These are phyloP conservation scores for Poecilia latipinna DNA, from an alignment of 2,113 vertebrate species.

Conservation along the genomic window DNA sequence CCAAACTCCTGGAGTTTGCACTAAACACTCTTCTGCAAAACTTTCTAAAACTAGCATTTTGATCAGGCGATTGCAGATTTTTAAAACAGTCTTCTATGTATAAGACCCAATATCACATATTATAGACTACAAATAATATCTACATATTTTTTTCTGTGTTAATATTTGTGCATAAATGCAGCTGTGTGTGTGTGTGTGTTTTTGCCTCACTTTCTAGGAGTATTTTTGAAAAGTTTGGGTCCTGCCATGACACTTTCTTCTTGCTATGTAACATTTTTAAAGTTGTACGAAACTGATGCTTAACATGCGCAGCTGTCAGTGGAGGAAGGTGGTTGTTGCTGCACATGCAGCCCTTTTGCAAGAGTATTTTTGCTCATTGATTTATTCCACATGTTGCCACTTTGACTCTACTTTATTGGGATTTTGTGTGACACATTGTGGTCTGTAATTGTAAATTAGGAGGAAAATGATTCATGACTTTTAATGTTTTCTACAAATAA, in stretches of 20 bases:
- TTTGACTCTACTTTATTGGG: not conserved
- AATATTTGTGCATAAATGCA: constrained; percentile 4
- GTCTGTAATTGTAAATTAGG: not conserved
- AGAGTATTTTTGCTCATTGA: not conserved
- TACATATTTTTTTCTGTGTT: constrained; percentile 10
- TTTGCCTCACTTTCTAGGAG: constrained; percentile 26
- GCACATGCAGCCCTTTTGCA: not conserved
- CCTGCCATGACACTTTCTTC: not conserved
- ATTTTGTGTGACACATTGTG: not conserved
- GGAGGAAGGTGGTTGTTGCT: not conserved
- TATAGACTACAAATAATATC: not conserved
- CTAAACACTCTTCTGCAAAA: not conserved
- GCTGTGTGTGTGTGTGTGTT: constrained; percentile 20
- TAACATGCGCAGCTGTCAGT: not conserved
- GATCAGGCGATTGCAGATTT: not conserved
- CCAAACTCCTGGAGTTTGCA: not conserved
- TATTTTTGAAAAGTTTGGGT: constrained; percentile 20
- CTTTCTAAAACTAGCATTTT: not conserved
- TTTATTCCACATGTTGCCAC: not conserved
- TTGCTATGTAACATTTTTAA: constrained; percentile 43
- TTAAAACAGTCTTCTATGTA: not conserved
- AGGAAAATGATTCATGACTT: not conserved
- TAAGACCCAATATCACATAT: not conserved
- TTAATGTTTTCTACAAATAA: not conserved
- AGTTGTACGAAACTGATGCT: constrained; percentile 15